phyloP scores from a whole-genome alignment of 1,140 invertebrate genomes.

The Parasteatoda tepidariorum region DNA sequence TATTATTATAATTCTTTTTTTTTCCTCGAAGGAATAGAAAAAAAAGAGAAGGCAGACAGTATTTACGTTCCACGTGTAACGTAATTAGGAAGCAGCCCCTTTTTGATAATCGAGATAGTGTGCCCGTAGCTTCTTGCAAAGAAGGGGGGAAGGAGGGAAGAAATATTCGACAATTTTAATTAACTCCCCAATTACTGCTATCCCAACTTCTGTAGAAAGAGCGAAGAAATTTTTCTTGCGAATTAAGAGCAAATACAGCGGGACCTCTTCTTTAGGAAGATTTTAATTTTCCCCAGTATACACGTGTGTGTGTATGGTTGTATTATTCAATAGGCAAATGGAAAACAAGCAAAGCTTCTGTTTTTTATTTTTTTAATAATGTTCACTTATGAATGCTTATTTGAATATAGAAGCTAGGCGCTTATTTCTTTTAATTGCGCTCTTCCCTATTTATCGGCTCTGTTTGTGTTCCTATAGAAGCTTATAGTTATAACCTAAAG shows the following conservation, averaged over 20 bases:
- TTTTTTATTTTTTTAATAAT: slow-evolving; percentile 51
- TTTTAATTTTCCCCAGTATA: slow-evolving; percentile 51
- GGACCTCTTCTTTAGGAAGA: slow-evolving; percentile 32
- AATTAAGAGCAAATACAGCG: slow-evolving; percentile 58
- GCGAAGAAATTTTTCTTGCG: slow-evolving; percentile 54
- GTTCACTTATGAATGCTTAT: slow-evolving; percentile 53
- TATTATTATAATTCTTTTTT: too few species aligned
- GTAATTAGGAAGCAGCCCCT: slow-evolving; percentile 55
- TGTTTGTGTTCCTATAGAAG: slow-evolving; percentile 52
- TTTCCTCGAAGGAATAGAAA: background rate
- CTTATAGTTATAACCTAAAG: slow-evolving; percentile 42
- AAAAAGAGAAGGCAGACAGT: background rate
- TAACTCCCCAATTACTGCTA: slow-evolving; percentile 61
- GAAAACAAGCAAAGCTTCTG: slow-evolving; percentile 51
- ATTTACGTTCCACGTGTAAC: slow-evolving; percentile 8
- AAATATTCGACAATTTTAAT: slow-evolving; percentile 61
- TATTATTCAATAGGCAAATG: slow-evolving; percentile 56
- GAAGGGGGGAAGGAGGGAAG: background rate
- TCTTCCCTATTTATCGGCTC: slow-evolving; percentile 52
- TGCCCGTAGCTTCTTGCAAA: slow-evolving; percentile 18
- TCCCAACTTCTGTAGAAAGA: slow-evolving; percentile 45
- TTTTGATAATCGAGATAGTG: slow-evolving; percentile 38
- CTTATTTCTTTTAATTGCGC: slow-evolving; percentile 60
- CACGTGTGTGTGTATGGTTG: slow-evolving; percentile 49
- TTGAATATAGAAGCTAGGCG: slow-evolving; percentile 22